phyloP scores from a whole-genome alignment of 2,888 invertebrate species.

The Oxytorus armatus region DNA sequence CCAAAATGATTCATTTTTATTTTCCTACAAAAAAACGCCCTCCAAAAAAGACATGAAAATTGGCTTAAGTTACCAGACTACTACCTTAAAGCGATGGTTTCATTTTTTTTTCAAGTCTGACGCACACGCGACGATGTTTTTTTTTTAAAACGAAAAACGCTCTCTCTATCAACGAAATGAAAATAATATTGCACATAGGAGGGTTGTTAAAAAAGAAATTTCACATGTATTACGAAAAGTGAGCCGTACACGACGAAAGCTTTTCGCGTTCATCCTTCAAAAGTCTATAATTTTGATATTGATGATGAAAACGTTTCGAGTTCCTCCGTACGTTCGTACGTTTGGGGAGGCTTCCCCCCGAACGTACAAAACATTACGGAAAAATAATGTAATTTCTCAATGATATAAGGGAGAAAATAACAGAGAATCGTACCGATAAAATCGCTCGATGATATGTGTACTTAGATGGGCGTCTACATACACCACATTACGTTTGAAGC shows the following conservation, averaged over 20 bases:
- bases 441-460: neutral
- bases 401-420: conserved; percentile 6
- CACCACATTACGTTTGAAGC: neutral
- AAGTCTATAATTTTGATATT: neutral
- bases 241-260: neutral
- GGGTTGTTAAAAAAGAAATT: too few relatives aligned
- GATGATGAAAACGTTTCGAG: neutral
- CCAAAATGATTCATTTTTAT: too few relatives aligned
- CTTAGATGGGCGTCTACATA: neutral
- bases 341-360: neutral
- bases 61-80: too few relatives aligned
- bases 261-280: neutral
- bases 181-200: too few relatives aligned
- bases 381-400: neutral
- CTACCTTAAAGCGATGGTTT: too few relatives aligned
- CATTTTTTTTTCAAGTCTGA: too few relatives aligned
- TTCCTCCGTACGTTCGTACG: conserved; percentile 7
- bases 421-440: conserved; percentile 9
- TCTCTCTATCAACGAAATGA: too few relatives aligned
- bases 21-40: too few relatives aligned
- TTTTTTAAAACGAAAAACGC: too few relatives aligned
- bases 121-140: too few relatives aligned
- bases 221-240: neutral
- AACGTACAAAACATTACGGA: neutral
- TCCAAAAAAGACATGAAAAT: too few relatives aligned